phyloP scores from a whole-genome alignment of 2,797 vertebrate species.

The Leuciscus waleckii region DNA sequence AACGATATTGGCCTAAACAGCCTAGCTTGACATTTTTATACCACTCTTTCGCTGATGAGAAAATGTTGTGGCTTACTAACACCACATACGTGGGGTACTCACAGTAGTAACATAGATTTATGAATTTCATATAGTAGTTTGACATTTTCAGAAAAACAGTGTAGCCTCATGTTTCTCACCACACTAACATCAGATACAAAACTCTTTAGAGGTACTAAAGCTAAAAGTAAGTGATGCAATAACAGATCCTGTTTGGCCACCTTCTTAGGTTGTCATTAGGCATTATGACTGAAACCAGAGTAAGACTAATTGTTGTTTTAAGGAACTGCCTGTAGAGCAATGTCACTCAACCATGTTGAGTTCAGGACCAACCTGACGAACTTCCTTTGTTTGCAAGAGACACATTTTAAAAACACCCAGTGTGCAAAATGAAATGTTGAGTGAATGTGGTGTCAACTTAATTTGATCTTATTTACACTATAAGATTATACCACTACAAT shows the following conservation, averaged over 20 bases:
- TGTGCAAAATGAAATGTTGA: neutral
- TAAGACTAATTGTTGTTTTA: slow-evolving; percentile 6
- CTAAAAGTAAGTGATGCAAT: slow-evolving; percentile 17
- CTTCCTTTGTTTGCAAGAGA: slow-evolving; percentile 1
- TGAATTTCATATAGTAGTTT: neutral
- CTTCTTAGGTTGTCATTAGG: neutral
- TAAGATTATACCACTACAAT: neutral
- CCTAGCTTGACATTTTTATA: slow-evolving; percentile 18
- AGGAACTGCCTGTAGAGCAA: slow-evolving; percentile 9
- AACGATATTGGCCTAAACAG: slow-evolving; percentile 38
- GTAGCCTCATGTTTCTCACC: neutral
- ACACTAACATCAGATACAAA: neutral
- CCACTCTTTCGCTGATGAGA: slow-evolving; percentile 26
- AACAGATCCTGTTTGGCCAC: slow-evolving; percentile 11
- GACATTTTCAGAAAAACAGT: slow-evolving; percentile 9
- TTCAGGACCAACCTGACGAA: slow-evolving; percentile 11
- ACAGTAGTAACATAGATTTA: neutral
- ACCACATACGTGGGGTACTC: neutral
- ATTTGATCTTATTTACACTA: neutral
- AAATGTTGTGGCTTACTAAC: neutral
- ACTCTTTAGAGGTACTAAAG: slow-evolving; percentile 16
- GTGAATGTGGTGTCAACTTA: neutral
- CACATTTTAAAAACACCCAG: neutral
- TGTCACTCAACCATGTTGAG: slow-evolving; percentile 3
- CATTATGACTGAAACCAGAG: slow-evolving; percentile 20